Base-by-base conservation (phyloP, 1,140 invertebrate species). In the Chionoecetes opilio region DNA sequence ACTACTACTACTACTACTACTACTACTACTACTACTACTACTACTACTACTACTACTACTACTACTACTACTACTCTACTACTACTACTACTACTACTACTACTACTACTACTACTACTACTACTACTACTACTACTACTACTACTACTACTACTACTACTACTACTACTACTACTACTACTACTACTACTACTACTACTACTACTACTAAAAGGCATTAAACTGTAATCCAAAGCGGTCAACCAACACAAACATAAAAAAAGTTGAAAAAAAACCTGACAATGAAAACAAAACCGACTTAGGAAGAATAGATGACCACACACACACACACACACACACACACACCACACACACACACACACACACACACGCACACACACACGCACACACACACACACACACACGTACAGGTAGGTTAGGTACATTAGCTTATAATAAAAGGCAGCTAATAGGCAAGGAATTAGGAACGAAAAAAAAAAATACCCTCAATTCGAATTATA, bases 261-360 rank as follows among this genome's bases (percentile, higher is more conserved):
- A 63, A 63, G 17, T 3, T 21, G 21, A 26, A 63, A 63, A 63
- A 21, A 63, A 63, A 26, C 2, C 21, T 8, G 17, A 63, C 53
- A 21, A 63, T 3, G 53, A 63, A 63, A 63, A 63, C 17, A 63
- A 8, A 2, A 63, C 21, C 53, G 6, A 63, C 53, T 63, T 63
- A 63, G 21, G 8, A 21, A 21, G 6, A 21, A 63, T 63, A 63
- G 53, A 63, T 3, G 53, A 21, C 8, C 21, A 21, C 53, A 26
- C 53, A 75, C 53, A 75, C 41, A 46, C 41, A 46, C 41, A 46
- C 41, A 46, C 41, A 46, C 41, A n/a, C n/a, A n/a, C n/a, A n/a
- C n/a, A n/a, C n/a, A n/a, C n/a, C 41, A 75, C 53, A 75, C 53
- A 75, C 53, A 75, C 53, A 75, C 53, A 75, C 53, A 75, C 53